phyloP scores from a whole-genome alignment of 1,140 invertebrate species.

The Halesus radiatus region DNA sequence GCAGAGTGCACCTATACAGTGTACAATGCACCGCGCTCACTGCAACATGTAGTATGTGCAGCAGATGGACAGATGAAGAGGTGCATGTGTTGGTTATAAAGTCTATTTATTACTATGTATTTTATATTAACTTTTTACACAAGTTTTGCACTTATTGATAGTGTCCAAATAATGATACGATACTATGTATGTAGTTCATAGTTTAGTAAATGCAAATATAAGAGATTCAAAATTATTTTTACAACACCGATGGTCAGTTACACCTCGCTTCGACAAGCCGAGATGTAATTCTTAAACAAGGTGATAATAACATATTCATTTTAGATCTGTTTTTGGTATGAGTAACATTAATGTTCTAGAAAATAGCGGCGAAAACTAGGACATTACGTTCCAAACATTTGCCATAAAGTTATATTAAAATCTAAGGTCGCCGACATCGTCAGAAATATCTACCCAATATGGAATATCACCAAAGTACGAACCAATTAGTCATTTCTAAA shows the following conservation, averaged over 20 bases:
- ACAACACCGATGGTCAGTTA: slow-evolving; percentile 42
- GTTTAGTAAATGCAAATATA: slow-evolving; percentile 36
- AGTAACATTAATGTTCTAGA: slow-evolving; percentile 33
- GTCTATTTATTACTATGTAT: slow-evolving; percentile 12
- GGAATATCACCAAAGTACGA: slow-evolving; percentile 37
- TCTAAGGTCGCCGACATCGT: slow-evolving; percentile 2
- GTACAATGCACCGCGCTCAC: no score
- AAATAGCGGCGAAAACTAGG: slow-evolving; percentile 3
- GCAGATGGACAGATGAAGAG: no score
- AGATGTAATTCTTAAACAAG: slow-evolving; percentile 31
- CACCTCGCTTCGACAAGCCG: slow-evolving; percentile 1
- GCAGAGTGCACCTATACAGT: no score
- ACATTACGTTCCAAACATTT: slow-evolving; percentile 8
- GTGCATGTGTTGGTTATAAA: slow-evolving; percentile 12
- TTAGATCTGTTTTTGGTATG: slow-evolving; percentile 41
- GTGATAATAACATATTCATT: slow-evolving; percentile 34
- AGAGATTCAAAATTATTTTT: slow-evolving; percentile 34
- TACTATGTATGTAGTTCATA: neutral
- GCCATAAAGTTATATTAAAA: slow-evolving; percentile 4
- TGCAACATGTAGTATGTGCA: no score
- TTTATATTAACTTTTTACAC: slow-evolving; percentile 19
- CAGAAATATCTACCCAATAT: slow-evolving; percentile 17
- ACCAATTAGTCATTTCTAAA: slow-evolving; percentile 30
- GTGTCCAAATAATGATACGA: slow-evolving; percentile 15
- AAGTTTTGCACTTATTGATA: slow-evolving; percentile 20